phyloP scores from a whole-genome alignment of 2,113 vertebrate species.

The Nycticryphes semicollaris region DNA sequence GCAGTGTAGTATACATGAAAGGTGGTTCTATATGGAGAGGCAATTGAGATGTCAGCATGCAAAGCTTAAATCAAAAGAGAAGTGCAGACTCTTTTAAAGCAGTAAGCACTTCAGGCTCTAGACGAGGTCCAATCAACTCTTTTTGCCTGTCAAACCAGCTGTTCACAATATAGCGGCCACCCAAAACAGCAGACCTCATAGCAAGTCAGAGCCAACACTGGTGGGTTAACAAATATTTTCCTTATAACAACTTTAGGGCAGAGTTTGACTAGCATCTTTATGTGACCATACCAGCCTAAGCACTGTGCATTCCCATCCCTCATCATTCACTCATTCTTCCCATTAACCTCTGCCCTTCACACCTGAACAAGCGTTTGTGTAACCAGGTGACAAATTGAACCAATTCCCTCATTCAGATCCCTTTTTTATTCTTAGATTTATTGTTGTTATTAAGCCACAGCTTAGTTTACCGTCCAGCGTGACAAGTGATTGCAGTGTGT shows the following conservation, averaged over 20 bases:
- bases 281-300: background rate
- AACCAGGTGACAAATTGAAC: background rate
- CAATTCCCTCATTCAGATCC: background rate
- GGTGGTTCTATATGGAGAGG: background rate
- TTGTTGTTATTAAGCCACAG: background rate
- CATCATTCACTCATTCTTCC: background rate
- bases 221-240: background rate
- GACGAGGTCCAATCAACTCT: background rate
- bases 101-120: background rate
- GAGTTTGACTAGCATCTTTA: background rate
- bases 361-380: background rate
- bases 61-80: background rate
- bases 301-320: background rate
- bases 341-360: background rate
- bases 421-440: background rate
- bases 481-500: background rate
- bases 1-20: background rate
- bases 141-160: background rate
- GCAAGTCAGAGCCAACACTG: background rate
- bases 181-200: background rate
- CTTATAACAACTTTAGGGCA: background rate
- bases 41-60: background rate
- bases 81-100: background rate
- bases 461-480: background rate
- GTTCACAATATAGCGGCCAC: background rate